These are phyloP conservation scores for Chironex yamaguchii DNA, from an alignment of 30 jellyfish, hydroid and myxozoan genomes.

Conservation along the genomic window DNA sequence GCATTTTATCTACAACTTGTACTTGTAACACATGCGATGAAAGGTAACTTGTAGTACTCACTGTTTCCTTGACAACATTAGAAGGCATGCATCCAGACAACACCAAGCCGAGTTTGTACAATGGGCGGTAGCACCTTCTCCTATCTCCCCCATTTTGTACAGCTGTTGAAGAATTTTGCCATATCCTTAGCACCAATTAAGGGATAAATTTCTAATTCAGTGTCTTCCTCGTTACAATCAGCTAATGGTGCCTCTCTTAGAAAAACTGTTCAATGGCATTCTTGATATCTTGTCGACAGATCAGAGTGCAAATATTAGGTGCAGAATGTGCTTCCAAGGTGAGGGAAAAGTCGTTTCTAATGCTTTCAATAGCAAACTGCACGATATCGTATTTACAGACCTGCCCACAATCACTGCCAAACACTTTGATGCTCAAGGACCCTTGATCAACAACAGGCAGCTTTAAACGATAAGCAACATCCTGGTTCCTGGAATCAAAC, in stretches of 20 bases:
- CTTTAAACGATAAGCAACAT: not conserved
- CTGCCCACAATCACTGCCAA: too few relatives aligned
- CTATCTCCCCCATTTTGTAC: not conserved
- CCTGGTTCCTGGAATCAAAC: slow-evolving; percentile 32
- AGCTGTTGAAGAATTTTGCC: not conserved
- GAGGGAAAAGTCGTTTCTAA: not conserved
- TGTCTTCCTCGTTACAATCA: slow-evolving; percentile 8
- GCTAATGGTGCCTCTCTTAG: slow-evolving; percentile 4
- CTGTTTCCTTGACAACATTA: too few relatives aligned
- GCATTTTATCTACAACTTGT: not conserved
- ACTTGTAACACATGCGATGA: too few relatives aligned
- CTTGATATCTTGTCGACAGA: not conserved
- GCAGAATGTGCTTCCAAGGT: not conserved
- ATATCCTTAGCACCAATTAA: slow-evolving; percentile 11
- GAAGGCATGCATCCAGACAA: slow-evolving; percentile 28
- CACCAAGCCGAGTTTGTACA: slow-evolving; percentile 19
- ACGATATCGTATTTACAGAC: not conserved
- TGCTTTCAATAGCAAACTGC: not conserved
- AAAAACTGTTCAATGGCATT: not conserved
- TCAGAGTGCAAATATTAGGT: not conserved
- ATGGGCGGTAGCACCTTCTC: slow-evolving; percentile 7
- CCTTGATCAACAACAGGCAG: slow-evolving; percentile 2
- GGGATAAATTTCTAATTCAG: not conserved
- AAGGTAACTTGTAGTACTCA: too few relatives aligned
- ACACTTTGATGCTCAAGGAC: not conserved